These are phyloP conservation scores for Ischnus inquisitorius DNA, from an alignment of 2,888 invertebrate species.

Conservation along the genomic window DNA sequence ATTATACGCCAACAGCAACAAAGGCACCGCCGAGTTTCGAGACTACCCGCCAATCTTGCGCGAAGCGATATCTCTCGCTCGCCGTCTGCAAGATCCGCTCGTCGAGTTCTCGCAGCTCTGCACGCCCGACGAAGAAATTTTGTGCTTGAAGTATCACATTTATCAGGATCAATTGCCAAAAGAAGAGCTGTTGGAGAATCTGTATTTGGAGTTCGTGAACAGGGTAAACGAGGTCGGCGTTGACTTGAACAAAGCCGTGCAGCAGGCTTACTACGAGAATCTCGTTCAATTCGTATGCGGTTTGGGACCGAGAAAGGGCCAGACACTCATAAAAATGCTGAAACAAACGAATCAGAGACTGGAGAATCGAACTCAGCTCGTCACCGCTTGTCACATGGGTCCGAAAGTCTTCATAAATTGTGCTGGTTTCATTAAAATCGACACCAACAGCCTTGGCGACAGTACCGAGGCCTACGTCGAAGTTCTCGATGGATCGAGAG, in stretches of 20 bases:
- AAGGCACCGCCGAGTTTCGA: slow-evolving; percentile 94
- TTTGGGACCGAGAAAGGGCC: slow-evolving; percentile 97
- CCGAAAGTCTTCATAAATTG: slow-evolving; percentile 99
- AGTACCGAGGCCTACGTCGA: slow-evolving; percentile 98
- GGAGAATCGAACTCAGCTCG: slow-evolving; percentile 97
- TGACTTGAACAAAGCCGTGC: slow-evolving; percentile 97
- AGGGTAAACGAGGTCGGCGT: slow-evolving; percentile 99
- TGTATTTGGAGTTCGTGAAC: slow-evolving; percentile 96
- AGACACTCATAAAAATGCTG: slow-evolving; percentile 93
- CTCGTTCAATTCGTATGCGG: slow-evolving; percentile 99
- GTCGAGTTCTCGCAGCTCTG: slow-evolving; percentile 98
- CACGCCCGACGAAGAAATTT: slow-evolving; percentile 97
- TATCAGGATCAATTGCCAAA: slow-evolving; percentile 93
- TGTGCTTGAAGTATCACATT: slow-evolving; percentile 96
- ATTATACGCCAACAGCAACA: slow-evolving; percentile 96
- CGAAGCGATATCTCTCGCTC: slow-evolving; percentile 96
- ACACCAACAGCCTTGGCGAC: slow-evolving; percentile 97
- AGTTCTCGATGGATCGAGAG: slow-evolving; percentile 98
- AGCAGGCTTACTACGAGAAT: slow-evolving; percentile 94
- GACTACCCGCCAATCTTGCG: slow-evolving; percentile 96
- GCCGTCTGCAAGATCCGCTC: slow-evolving; percentile 97
- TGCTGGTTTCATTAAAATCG: slow-evolving; percentile 99
- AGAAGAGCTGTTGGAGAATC: slow-evolving; percentile 94
- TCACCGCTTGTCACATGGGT: slow-evolving; percentile 98
- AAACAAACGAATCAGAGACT: slow-evolving; percentile 96